Percentiles rank a stretch among this genome's conserved stretches.
Conservation (phyloP, 2,113 vertebrate species). For the Phalacrocorax brasilianus region DNA sequence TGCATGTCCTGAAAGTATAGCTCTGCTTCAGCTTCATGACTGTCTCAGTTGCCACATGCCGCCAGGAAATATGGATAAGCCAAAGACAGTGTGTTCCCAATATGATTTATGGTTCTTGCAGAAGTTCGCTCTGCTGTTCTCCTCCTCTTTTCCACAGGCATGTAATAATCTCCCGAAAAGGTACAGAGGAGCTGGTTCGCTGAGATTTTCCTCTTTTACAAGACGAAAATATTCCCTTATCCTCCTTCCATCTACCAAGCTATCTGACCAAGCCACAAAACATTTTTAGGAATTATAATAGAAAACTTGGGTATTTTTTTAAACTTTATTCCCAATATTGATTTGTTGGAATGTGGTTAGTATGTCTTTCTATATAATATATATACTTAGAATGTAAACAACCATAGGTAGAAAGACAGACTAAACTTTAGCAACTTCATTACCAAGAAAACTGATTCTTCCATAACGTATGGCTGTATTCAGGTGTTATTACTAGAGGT, state of each 20-base stretch:
- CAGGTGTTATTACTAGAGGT: not conserved
- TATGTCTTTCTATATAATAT: not conserved
- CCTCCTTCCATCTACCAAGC: not conserved
- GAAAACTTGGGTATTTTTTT: not conserved
- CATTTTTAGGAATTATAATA: not conserved
- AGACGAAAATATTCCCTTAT: not conserved
- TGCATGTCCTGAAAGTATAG: not conserved
- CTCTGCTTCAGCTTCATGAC: not conserved
- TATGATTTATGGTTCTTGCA: not conserved
- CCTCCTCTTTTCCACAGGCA: not conserved
- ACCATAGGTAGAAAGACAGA: not conserved
- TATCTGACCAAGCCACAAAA: not conserved
- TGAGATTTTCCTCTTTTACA: not conserved
- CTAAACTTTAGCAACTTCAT: not conserved
- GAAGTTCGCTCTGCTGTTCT: not conserved
- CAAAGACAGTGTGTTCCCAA: not conserved
- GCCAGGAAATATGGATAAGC: not conserved
- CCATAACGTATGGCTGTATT: not conserved
- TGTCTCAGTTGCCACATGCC: not conserved
- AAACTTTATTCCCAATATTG: not conserved
- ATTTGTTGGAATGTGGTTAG: not conserved
- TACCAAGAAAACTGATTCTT: not conserved
- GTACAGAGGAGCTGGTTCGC: not conserved
- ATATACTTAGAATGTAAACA: not conserved
- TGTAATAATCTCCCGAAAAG: not conserved